These are phyloP conservation scores for Sepioteuthis lessoniana DNA, from an alignment of 2,888 invertebrate genomes.

Conservation along the genomic window DNA sequence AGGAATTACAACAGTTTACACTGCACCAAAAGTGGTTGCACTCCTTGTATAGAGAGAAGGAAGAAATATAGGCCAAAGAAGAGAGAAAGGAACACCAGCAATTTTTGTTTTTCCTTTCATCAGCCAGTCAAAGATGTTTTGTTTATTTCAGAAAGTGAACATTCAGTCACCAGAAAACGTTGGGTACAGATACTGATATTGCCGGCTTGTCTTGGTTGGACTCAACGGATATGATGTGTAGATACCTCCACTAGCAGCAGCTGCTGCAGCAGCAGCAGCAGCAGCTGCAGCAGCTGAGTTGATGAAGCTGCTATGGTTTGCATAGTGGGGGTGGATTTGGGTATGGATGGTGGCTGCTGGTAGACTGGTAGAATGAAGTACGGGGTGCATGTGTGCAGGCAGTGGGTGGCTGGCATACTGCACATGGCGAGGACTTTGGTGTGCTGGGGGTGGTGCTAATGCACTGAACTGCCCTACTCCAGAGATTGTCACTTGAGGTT, in stretches of 20 bases:
- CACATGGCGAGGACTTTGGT: slow-evolving; percentile 80
- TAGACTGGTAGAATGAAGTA: slow-evolving; percentile 67
- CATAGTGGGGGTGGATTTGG: slow-evolving; percentile 77
- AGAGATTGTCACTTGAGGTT: slow-evolving; percentile 68
- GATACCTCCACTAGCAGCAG: slow-evolving; percentile 78
- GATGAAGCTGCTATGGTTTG: slow-evolving; percentile 80
- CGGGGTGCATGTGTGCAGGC: slow-evolving; percentile 84
- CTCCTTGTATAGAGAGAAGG: not conserved
- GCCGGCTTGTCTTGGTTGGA: slow-evolving; percentile 80
- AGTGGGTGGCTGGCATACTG: slow-evolving; percentile 83
- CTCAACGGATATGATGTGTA: slow-evolving; percentile 81
- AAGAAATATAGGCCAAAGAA: not conserved
- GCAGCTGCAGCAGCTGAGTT: slow-evolving; percentile 75
- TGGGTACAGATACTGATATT: slow-evolving; percentile 81
- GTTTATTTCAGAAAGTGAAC: not conserved
- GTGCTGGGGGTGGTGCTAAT: slow-evolving; percentile 86
- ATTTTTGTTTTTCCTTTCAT: not conserved
- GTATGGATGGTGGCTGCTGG: slow-evolving; percentile 70
- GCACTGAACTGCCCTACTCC: slow-evolving; percentile 68
- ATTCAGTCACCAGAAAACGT: slow-evolving; percentile 80
- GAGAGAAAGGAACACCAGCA: not conserved
- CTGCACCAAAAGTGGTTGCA: not conserved
- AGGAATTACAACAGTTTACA: not conserved
- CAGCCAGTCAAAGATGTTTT: not conserved
- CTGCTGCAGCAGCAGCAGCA: slow-evolving; percentile 74